A percentile compares a stretch with the other conserved stretches of the same genome.
phyloP scores from a whole-genome alignment of 2,888 invertebrate genomes.

The Hirtodrosophila duncani region DNA sequence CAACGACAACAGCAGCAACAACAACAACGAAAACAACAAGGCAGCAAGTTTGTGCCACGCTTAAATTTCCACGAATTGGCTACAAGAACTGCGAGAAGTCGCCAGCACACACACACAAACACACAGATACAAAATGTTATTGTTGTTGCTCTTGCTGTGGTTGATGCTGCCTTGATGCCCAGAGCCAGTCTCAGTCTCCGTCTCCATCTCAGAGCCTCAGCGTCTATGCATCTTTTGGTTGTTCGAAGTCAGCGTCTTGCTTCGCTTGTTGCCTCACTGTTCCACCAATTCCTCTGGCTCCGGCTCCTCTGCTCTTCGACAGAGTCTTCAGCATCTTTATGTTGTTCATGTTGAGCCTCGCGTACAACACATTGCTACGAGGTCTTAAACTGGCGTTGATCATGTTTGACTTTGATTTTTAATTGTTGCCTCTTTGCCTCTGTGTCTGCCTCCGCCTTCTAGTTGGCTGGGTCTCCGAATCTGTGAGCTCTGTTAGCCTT shows the following conservation, averaged over 20 bases:
- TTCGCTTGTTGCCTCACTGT: too few species aligned
- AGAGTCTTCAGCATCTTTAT: slow-evolving; percentile 14
- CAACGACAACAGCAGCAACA: slow-evolving; percentile 32
- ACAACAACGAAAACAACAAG: slow-evolving; percentile 55
- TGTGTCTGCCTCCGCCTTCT: slow-evolving; percentile 16
- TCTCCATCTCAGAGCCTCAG: slow-evolving; percentile 12
- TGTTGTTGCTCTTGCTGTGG: too few species aligned
- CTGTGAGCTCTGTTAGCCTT: slow-evolving; percentile 13
- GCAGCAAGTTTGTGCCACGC: slow-evolving; percentile 64
- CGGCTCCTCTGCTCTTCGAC: slow-evolving; percentile 7
- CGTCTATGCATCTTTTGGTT: slow-evolving; percentile 17
- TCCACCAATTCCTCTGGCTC: slow-evolving; percentile 6
- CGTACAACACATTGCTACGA: slow-evolving; percentile 55
- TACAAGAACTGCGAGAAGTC: slow-evolving; percentile 58
- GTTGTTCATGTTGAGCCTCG: slow-evolving; percentile 74
- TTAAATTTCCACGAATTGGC: slow-evolving; percentile 75
- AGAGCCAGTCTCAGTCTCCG: slow-evolving; percentile 23
- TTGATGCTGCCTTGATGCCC: too few species aligned
- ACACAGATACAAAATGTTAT: too few species aligned
- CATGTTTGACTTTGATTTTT: slow-evolving; percentile 78
- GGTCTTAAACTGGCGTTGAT: slow-evolving; percentile 75
- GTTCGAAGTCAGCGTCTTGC: too few species aligned
- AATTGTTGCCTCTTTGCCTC: slow-evolving; percentile 73
- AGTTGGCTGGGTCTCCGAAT: slow-evolving; percentile 1
- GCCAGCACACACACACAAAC: too few species aligned